Base-by-base conservation (phyloP, 1,140 invertebrate species). In the Heliconius hewitsoni region DNA sequence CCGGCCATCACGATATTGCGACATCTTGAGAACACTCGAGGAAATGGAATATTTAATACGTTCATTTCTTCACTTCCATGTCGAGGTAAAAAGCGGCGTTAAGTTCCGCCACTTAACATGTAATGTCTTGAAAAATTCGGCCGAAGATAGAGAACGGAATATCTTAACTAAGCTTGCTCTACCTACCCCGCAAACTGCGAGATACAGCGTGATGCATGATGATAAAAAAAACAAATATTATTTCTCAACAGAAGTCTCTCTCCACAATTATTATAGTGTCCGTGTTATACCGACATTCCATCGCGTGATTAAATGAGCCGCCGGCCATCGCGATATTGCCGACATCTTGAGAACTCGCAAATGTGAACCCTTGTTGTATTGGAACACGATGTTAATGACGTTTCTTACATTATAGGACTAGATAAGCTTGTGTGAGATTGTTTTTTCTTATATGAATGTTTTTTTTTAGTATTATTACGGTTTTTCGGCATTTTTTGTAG, bases 241-340 rank as follows among this genome's bases (percentile, higher is more conserved):
- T 30, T 27, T 57, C 8, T 16, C 16, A 5, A 16, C 23, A 66
- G 1, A 30, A 81, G 46, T 85, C 82, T 34, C 5, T 79, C 72
- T 87, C 87, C 86, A 86, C 74, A 84, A 16, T 81, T 6, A n/a
- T 72, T 3, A 19, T n/a, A 37, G 8, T 71, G 5, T 55, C 70
- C 46, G 73, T 70, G 72, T 84, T 83, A 82, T 81, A 86, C 78
- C 84, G 81, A 87, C 87, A 93, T 93, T 93, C 91, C 91, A 80
- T 81, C 90, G 87, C 86, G 91, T 93, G 91, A 92, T 92, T 89
- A 93, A 91, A 93, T 91, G 90, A 91, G 90, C 90, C 89, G 89
- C 82, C 87, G 88, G 89, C 87, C 86, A 91, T 90, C 89, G 90
- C 88, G 82, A 91, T 93, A 91, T 93, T 93, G 90, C 91, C 81